Evolutionary conservation across 2,888 invertebrate species (phyloP), one percentile per base, ranked within the genome.

Genomic region (Branchipolynoe longqiensis): DNA sequence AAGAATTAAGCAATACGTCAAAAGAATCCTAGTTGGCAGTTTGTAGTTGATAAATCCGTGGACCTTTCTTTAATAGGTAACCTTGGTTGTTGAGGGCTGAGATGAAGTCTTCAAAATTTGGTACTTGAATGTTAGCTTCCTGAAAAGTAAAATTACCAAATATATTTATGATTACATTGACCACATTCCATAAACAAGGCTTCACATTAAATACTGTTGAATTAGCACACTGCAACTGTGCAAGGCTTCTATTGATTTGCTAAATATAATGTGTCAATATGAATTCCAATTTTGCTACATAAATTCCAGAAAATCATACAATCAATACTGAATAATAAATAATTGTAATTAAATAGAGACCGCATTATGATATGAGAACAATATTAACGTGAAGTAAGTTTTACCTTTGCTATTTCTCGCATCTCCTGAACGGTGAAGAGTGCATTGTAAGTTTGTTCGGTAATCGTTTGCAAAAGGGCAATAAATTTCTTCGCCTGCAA

Each of bases 1-100:
- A n/a, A 56, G 56, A 48, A 48, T 8, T 14, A 18, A 48, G 48
- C 8, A 14, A 48, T 48, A 48, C 18, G 18, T 48, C 18, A 18
- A 18, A 48, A 48, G 56, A 1, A 28, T 62, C 25, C 62, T 28
- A 28, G 62, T 62, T 85, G 25, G 87, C 82, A 31, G 87, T 88
- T 82, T 88, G 89, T n/a, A 89, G 85, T 62, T 89, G 88, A 64
- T 86, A 89, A 25, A 88, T 56, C 14, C 88, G 84, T 2, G 88
- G 88, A 28, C 96, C 97, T 94, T 97, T 97, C 91, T 97, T 96
- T 88, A 98, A 94, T 88, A 98, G 94, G 94, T 96, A 96, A 14
- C 98, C 98, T 93, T 97, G 97, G 90, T 96, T 95, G 93, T 98
- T 98, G 89, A 98, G 95, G 54, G 96, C 95, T 89, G 96, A 95